Conservation (phyloP, 2,797 vertebrate genomes). For the Dendrocincla fuliginosa region DNA sequence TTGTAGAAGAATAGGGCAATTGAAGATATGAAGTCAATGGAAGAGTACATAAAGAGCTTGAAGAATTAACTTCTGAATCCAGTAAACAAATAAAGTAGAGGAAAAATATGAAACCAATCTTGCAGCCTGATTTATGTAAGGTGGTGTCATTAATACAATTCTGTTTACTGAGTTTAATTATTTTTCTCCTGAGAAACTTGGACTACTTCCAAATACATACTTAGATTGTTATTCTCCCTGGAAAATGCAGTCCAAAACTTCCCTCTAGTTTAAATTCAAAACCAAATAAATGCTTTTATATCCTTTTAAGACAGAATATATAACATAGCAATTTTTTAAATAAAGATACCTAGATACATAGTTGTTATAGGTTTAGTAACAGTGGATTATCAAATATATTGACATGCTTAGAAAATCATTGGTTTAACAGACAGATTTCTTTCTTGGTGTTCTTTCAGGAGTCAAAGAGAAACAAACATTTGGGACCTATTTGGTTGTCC, state of each 20-base stretch:
- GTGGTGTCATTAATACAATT: neutral
- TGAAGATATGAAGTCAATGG: neutral
- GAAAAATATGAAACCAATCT: neutral
- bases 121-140: neutral
- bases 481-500: neutral
- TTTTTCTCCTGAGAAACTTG: neutral
- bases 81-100: neutral
- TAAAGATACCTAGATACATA: neutral
- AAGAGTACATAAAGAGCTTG: neutral
- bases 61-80: neutral
- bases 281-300: neutral
- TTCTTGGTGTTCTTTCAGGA: conserved; percentile 22
- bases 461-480: conserved; percentile 42
- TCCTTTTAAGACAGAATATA: neutral
- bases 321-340: neutral
- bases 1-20: neutral
- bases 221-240: neutral
- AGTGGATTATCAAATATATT: conserved; percentile 6
- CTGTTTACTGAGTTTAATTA: neutral
- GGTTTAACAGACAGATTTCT: conserved; percentile 25
- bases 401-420: neutral
- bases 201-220: neutral
- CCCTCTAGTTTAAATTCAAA: neutral
- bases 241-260: neutral
- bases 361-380: neutral